These are phyloP conservation scores for Callinectes sapidus DNA, from an alignment of 2,888 invertebrate species.

Conservation along the genomic window DNA sequence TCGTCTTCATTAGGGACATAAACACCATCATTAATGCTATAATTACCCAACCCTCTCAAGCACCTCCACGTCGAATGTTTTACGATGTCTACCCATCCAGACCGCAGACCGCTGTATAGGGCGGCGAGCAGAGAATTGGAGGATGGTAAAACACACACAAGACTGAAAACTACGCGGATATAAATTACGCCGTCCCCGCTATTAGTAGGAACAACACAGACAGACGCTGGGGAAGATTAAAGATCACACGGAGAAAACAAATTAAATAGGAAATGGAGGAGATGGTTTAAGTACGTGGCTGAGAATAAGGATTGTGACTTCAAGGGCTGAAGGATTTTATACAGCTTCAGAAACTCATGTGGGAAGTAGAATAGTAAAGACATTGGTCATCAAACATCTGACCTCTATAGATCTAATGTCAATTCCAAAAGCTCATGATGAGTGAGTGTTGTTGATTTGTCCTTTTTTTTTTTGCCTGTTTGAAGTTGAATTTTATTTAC, in stretches of 20 bases:
- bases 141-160: conserved; percentile 4
- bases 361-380: no score
- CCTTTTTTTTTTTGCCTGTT: neutral
- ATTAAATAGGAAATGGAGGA: neutral
- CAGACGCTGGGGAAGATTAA: neutral
- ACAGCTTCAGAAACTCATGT: no score
- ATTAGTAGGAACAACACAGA: neutral
- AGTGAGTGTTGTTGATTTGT: neutral
- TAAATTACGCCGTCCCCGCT: neutral
- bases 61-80: conserved; percentile 10
- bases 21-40: neutral
- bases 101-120: neutral
- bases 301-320: neutral
- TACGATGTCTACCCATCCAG: conserved; percentile 21
- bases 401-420: no score
- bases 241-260: neutral
- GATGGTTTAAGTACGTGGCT: neutral
- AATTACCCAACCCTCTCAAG: conserved; percentile 7
- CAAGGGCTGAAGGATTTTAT: neutral
- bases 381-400: no score
- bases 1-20: conserved; percentile 9
- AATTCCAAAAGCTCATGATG: no score
- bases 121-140: neutral
- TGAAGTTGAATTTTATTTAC: neutral
- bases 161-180: neutral